These are phyloP conservation scores for Drosophila pseudotakahashii DNA, from an alignment of 2,888 invertebrate genomes.

Conservation along the genomic window DNA sequence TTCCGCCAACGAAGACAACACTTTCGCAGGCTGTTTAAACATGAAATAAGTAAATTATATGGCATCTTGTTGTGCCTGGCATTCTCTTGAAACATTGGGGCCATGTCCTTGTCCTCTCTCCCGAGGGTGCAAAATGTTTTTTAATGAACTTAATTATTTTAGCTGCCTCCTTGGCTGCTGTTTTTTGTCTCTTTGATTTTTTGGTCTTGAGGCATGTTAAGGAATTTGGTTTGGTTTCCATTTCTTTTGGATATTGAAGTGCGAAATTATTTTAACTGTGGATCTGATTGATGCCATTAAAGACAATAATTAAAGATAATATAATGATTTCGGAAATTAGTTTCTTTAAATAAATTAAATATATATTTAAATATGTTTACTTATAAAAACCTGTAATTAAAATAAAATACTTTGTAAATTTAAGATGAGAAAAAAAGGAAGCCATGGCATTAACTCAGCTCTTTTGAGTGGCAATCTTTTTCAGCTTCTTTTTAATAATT, in stretches of 20 bases:
- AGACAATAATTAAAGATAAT: neutral
- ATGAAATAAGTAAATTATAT: conserved; percentile 75
- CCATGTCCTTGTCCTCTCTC: conserved; percentile 10
- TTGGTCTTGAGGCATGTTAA: conserved; percentile 1
- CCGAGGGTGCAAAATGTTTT: conserved; percentile 45
- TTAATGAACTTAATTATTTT: conserved; percentile 72
- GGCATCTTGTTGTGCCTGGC: conserved; percentile 30
- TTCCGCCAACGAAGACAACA: conserved; percentile 32
- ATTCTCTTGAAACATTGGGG: conserved; percentile 23
- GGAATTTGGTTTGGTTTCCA: neutral
- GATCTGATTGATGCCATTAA: neutral
- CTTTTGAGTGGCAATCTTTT: conserved; percentile 2
- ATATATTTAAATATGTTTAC: too few relatives aligned
- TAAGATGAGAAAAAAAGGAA: too few relatives aligned
- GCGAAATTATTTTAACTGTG: neutral
- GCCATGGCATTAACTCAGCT: neutral
- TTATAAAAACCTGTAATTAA: too few relatives aligned
- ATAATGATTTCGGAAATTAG: too few relatives aligned
- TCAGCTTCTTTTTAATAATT: conserved; percentile 14
- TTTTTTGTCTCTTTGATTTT: conserved; percentile 35
- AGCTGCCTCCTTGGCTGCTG: conserved; percentile 13
- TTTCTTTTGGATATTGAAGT: neutral
- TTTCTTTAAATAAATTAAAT: too few relatives aligned
- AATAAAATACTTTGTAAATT: too few relatives aligned
- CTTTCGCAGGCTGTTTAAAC: conserved; percentile 65